These are phyloP conservation scores for Drosophila parthenogenetica DNA, from an alignment of 2,888 invertebrate genomes.

Conservation along the genomic window DNA sequence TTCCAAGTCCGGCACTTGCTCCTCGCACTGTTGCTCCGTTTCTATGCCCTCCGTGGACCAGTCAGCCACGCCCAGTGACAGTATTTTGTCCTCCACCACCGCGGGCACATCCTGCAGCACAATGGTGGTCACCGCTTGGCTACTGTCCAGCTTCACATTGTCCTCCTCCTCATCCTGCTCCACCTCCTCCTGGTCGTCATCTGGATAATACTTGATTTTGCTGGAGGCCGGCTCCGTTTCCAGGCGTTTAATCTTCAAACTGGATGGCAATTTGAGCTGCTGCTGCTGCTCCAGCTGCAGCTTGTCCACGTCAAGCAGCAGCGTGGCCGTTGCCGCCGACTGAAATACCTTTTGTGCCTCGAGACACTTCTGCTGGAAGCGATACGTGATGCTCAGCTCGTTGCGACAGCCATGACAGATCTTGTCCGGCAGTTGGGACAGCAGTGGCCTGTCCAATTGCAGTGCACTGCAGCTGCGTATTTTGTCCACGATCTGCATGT, in stretches of 20 bases:
- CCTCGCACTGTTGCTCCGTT: conserved; percentile 2
- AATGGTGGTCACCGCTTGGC: conserved; percentile 9
- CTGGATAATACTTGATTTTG: conserved; percentile 36
- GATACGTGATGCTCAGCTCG: conserved; percentile 82
- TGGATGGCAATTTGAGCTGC: conserved; percentile 73
- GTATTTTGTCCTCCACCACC: conserved; percentile 29
- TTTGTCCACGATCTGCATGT: conserved; percentile 80
- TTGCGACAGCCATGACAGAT: conserved; percentile 81
- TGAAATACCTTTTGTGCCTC: conserved; percentile 82
- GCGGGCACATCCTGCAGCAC: conserved; percentile 37
- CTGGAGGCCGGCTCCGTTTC: conserved; percentile 32
- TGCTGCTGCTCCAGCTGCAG: conserved; percentile 59
- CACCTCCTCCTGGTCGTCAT: background rate
- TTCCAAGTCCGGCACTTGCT: conserved; percentile 21
- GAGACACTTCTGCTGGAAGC: conserved; percentile 83
- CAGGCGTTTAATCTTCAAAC: conserved; percentile 71
- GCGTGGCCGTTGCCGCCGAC: conserved; percentile 45
- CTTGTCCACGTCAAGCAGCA: conserved; percentile 49
- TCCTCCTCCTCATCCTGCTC: background rate
- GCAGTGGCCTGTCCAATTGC: conserved; percentile 66
- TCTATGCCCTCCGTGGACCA: conserved; percentile 34
- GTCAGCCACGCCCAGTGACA: conserved; percentile 37
- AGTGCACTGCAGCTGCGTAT: conserved; percentile 81
- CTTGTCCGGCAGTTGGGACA: conserved; percentile 81
- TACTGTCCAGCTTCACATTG: background rate